Evolutionary conservation across 2,888 invertebrate genomes (phyloP).

Genomic region (Eilema depressum): DNA sequence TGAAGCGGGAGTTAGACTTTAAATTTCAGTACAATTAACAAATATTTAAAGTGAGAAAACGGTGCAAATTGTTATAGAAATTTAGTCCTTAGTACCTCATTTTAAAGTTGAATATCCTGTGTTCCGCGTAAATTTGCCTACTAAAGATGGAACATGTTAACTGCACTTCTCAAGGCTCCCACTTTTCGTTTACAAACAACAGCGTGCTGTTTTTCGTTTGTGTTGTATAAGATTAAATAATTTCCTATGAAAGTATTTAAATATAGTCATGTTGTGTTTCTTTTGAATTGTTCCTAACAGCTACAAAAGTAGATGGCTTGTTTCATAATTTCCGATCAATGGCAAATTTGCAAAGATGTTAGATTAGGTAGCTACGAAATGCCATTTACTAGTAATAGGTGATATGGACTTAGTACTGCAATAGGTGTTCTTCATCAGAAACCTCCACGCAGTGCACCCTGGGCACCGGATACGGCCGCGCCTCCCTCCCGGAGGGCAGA

Average conservation of each 20-base stretch:
- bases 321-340: background rate
- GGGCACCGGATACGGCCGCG: too few relatives aligned
- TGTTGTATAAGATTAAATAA: constrained; percentile 75
- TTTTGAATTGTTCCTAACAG: constrained; percentile 43
- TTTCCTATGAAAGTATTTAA: constrained; percentile 73
- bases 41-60: constrained; percentile 44
- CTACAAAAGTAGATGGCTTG: constrained; percentile 1
- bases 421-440: background rate
- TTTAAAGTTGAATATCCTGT: constrained; percentile 55
- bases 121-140: constrained; percentile 39
- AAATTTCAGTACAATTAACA: constrained; percentile 40
- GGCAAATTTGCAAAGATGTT: too few relatives aligned
- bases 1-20: constrained; percentile 46
- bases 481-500: too few relatives aligned
- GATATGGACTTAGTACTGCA: too few relatives aligned
- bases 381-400: too few relatives aligned
- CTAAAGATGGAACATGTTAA: constrained; percentile 77
- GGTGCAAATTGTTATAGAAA: constrained; percentile 51
- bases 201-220: constrained; percentile 77
- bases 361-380: too few relatives aligned
- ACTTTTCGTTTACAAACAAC: constrained; percentile 79
- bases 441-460: too few relatives aligned
- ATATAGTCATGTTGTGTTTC: constrained; percentile 57
- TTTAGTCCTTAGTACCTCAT: constrained; percentile 34
- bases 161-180: constrained; percentile 79